Conservation (phyloP, 2,113 vertebrate species). For the Cettia cetti region DNA sequence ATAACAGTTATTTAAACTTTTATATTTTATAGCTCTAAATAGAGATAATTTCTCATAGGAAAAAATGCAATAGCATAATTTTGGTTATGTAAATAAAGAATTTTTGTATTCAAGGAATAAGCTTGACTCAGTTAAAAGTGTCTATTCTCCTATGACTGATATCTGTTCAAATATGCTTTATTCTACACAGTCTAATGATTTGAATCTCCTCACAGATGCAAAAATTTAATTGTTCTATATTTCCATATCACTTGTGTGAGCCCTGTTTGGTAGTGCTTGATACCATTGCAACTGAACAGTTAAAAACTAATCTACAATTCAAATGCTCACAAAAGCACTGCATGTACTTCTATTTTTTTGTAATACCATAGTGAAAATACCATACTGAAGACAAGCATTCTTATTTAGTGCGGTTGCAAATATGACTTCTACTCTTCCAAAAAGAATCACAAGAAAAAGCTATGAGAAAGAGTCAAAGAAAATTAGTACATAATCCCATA, state of each 20-base stretch:
- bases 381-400: background rate
- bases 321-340: background rate
- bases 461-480: background rate
- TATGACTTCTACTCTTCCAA: background rate
- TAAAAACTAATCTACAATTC: conserved; percentile 17
- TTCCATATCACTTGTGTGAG: conserved; percentile 5
- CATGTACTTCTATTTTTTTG: background rate
- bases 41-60: background rate
- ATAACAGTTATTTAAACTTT: background rate
- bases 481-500: background rate
- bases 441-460: background rate
- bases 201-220: conserved; percentile 1
- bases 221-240: background rate
- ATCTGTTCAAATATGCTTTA: background rate
- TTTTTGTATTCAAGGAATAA: background rate
- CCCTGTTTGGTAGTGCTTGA: background rate
- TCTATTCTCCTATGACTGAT: background rate
- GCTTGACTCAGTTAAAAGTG: background rate
- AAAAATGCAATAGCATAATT: background rate
- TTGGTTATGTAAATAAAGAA: background rate
- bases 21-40: background rate
- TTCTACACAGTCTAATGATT: background rate
- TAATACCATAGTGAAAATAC: background rate
- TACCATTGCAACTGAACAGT: background rate
- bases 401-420: background rate